Conservation (phyloP, 2,797 vertebrate genomes). For the Spinibarbus caldwelli region DNA sequence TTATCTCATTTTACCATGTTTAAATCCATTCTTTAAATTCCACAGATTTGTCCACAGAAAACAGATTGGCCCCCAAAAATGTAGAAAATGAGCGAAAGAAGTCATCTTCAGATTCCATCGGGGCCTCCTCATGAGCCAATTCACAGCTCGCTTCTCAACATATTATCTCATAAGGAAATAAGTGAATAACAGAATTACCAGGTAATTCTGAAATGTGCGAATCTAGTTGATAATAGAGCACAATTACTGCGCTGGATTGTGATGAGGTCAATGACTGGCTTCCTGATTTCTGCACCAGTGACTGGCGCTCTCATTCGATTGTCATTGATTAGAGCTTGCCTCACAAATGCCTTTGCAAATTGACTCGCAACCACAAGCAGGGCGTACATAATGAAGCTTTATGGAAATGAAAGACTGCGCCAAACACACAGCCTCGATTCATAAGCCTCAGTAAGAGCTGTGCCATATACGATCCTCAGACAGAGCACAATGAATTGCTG, state of each 20-base stretch:
- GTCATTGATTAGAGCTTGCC: constrained; percentile 69
- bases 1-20: not conserved
- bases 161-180: not conserved
- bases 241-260: not conserved
- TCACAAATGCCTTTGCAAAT: constrained; percentile 38
- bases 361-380: constrained; percentile 19
- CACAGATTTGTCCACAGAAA: not conserved
- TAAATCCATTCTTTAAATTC: not conserved
- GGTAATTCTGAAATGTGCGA: not conserved
- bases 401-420: constrained; percentile 56
- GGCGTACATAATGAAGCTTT: constrained; percentile 41
- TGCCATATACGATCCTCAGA: constrained; percentile 2
- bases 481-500: not conserved
- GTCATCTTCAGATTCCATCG: not conserved
- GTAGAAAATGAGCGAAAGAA: not conserved
- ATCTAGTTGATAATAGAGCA: constrained; percentile 27
- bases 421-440: constrained; percentile 15
- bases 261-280: constrained; percentile 62
- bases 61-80: not conserved
- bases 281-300: constrained; percentile 54
- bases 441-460: constrained; percentile 37
- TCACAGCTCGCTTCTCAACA: not conserved
- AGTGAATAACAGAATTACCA: constrained; percentile 7
- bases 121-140: not conserved
- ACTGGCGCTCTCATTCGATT: constrained; percentile 67